A percentile compares a stretch with the other conserved stretches of the same genome.
Conservation (phyloP, 2,888 invertebrate genomes). For the Helicoverpa assulta region DNA sequence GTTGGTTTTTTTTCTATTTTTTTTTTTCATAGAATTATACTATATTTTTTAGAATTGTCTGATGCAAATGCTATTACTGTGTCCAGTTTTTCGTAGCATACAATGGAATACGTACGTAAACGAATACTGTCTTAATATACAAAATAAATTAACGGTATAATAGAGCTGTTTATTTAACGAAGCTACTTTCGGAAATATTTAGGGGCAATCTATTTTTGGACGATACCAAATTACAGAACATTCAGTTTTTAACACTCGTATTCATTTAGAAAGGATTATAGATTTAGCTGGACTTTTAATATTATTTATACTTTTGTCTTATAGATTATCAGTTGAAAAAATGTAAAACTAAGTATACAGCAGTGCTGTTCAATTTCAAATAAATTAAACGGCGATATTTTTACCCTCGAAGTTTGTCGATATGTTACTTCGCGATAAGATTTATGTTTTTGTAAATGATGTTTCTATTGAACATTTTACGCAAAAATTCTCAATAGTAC, state of each 20-base stretch:
- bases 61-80: too few relatives aligned
- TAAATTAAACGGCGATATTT: neutral
- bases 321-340: too few relatives aligned
- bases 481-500: slow-evolving; percentile 15
- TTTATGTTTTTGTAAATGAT: slow-evolving; percentile 10
- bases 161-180: neutral
- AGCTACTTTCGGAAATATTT: neutral
- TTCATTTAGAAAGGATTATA: neutral
- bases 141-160: neutral
- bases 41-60: too few relatives aligned
- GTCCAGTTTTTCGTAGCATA: too few relatives aligned
- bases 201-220: neutral
- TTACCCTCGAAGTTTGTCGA: neutral
- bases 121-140: too few relatives aligned
- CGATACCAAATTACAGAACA: neutral
- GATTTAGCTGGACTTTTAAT: too few relatives aligned
- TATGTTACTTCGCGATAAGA: neutral
- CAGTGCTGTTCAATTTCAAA: neutral
- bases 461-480: slow-evolving; percentile 18
- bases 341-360: too few relatives aligned
- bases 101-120: neutral
- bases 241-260: neutral
- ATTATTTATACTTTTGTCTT: too few relatives aligned
- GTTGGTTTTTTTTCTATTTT: neutral
- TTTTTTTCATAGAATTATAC: slow-evolving; percentile 3